Evolutionary conservation across 2,888 invertebrate species (phyloP).

Genomic region (Cephus runcator): DNA sequence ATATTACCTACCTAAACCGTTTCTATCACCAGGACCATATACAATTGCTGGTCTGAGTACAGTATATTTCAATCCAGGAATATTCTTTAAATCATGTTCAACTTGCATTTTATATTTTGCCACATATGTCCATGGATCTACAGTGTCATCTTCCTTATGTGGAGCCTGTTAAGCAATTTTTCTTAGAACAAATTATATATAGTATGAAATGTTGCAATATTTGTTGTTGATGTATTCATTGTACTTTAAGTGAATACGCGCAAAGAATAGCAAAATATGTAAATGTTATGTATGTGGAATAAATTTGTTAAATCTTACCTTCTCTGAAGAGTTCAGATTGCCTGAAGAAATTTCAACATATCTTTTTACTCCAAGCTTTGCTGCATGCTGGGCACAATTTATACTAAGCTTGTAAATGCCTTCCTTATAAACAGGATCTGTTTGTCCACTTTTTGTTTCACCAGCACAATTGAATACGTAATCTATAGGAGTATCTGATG

Average conservation of each 20-base stretch:
- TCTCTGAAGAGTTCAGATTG: conserved; percentile 82
- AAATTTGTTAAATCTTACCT: conserved; percentile 67
- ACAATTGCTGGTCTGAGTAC: conserved; percentile 86
- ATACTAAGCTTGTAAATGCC: conserved; percentile 85
- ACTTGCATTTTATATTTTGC: conserved; percentile 86
- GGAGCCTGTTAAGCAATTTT: conserved; percentile 66
- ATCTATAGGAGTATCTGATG: conserved; percentile 75
- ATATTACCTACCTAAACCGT: conserved; percentile 83
- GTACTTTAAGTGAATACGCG: neutral
- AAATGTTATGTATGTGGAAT: neutral
- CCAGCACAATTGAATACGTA: conserved; percentile 91
- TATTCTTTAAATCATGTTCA: conserved; percentile 78
- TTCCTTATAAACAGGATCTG: conserved; percentile 90
- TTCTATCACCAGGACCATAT: conserved; percentile 86
- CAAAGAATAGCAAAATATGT: neutral
- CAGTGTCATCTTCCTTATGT: conserved; percentile 79
- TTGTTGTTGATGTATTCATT: neutral
- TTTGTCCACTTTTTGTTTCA: conserved; percentile 89
- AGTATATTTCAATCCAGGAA: conserved; percentile 79
- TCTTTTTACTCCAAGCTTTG: conserved; percentile 73
- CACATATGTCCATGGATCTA: conserved; percentile 87
- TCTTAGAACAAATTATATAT: conserved; percentile 3
- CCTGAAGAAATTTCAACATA: conserved; percentile 90
- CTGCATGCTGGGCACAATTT: conserved; percentile 85
- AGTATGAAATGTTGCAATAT: neutral